phyloP scores from a whole-genome alignment of 2,888 invertebrate species.

The Brachylomia viminalis region DNA sequence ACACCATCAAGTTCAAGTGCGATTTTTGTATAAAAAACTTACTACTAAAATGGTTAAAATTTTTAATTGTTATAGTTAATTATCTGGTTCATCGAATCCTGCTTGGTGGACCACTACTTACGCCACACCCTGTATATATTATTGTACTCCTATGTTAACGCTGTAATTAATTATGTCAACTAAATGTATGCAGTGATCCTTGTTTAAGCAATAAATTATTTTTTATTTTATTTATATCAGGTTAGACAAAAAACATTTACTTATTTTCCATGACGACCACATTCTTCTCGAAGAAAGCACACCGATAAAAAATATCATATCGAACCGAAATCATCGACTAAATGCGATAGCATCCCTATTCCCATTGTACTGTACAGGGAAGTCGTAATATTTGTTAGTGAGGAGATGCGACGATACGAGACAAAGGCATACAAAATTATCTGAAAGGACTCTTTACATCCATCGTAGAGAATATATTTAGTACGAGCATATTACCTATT shows the following conservation, averaged over 20 bases:
- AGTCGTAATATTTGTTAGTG: conserved; percentile 58
- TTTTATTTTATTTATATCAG: too few relatives aligned
- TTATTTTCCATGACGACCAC: not conserved
- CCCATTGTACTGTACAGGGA: conserved; percentile 60
- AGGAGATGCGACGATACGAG: conserved; percentile 44
- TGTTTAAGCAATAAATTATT: too few relatives aligned
- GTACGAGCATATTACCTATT: conserved; percentile 7
- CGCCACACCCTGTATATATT: too few relatives aligned
- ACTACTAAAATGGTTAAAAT: too few relatives aligned
- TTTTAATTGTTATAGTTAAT: too few relatives aligned
- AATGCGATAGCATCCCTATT: conserved; percentile 42
- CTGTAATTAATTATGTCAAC: too few relatives aligned
- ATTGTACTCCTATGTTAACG: too few relatives aligned
- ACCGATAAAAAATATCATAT: conserved; percentile 12
- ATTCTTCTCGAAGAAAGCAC: not conserved
- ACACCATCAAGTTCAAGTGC: too few relatives aligned
- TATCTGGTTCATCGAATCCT: too few relatives aligned
- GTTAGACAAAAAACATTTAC: not conserved
- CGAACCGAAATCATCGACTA: conserved; percentile 25
- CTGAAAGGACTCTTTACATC: conserved; percentile 25
- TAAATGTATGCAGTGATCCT: too few relatives aligned
- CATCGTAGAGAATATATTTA: conserved; percentile 6
- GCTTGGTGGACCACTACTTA: too few relatives aligned
- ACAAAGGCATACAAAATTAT: conserved; percentile 53
- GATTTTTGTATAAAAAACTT: too few relatives aligned